Evolutionary conservation across 1,140 invertebrate genomes (phyloP).

Genomic region (Papilio polytes): DNA sequence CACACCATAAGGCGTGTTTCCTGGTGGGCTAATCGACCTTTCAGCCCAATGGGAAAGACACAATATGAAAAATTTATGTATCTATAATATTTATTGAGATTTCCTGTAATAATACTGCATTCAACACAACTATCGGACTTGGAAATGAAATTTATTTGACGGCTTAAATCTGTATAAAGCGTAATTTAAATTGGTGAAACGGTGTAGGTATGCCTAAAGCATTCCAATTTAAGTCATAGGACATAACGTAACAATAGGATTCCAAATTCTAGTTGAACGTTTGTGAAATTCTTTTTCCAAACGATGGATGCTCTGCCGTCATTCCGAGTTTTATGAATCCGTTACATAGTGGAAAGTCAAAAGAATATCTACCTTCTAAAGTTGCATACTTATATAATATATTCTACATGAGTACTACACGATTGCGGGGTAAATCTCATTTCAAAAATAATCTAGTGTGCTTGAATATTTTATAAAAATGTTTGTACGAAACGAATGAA

Average conservation of each 20-base stretch:
- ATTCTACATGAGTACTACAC: not conserved
- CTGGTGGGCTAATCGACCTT: too few relatives aligned
- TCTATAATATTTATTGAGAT: too few relatives aligned
- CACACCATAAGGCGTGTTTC: too few relatives aligned
- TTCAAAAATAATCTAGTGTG: not conserved
- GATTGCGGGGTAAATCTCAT: constrained; percentile 12
- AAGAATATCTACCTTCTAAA: constrained; percentile 17
- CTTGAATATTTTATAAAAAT: not conserved
- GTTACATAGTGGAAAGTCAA: constrained; percentile 15
- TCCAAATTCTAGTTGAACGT: constrained; percentile 25
- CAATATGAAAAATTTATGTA: too few relatives aligned
- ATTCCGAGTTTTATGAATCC: constrained; percentile 35
- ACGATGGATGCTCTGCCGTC: constrained; percentile 23
- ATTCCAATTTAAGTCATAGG: constrained; percentile 4
- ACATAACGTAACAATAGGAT: constrained; percentile 23
- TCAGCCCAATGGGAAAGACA: too few relatives aligned
- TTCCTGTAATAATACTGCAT: not conserved
- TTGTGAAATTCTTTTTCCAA: constrained; percentile 36
- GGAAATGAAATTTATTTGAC: not conserved
- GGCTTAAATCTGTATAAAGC: not conserved
- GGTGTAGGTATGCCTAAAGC: not conserved
- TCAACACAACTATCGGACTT: not conserved
- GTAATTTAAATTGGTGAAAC: not conserved
- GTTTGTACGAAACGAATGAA: not conserved
- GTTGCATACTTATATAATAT: constrained; percentile 1